Percentiles rank a stretch among this genome's conserved stretches.
Evolutionary conservation across 2,888 invertebrate genomes (phyloP).

Genomic region (Platypus cylindrus): DNA sequence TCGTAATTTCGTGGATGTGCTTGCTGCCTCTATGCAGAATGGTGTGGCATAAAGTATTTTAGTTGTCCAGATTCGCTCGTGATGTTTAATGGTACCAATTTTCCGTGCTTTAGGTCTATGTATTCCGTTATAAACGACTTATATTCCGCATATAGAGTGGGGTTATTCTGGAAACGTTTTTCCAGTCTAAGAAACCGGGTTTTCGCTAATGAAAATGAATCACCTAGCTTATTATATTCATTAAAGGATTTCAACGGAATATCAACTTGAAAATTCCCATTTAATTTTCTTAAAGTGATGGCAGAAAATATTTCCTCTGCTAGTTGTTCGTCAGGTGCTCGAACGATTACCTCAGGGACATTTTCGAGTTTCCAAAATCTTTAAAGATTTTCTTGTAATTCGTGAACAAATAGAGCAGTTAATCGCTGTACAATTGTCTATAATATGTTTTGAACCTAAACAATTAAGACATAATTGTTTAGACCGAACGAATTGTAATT

Average conservation of each 20-base stretch:
- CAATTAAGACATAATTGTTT: slow-evolving; percentile 5
- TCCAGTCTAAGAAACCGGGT: slow-evolving; percentile 4
- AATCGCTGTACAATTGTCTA: not conserved
- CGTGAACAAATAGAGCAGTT: slow-evolving; percentile 4
- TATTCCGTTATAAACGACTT: slow-evolving; percentile 1
- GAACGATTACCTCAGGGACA: too few species aligned
- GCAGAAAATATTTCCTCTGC: too few species aligned
- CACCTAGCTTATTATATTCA: slow-evolving; percentile 6
- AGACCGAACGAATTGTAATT: slow-evolving; percentile 2
- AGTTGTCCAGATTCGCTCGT: not conserved
- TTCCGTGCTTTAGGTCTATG: not conserved
- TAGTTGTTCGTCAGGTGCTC: slow-evolving; percentile 1
- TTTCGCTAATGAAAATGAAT: slow-evolving; percentile 1
- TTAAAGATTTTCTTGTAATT: too few species aligned
- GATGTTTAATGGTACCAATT: not conserved
- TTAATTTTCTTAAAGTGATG: not conserved
- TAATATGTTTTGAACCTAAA: slow-evolving; percentile 2
- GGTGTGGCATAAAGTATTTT: slow-evolving; percentile 1
- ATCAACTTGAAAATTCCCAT: slow-evolving; percentile 6
- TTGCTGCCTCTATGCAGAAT: not conserved
- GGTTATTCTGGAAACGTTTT: slow-evolving; percentile 1
- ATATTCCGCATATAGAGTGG: not conserved
- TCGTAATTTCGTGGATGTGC: slow-evolving; percentile 1
- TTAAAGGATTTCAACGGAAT: slow-evolving; percentile 4
- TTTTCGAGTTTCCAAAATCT: slow-evolving; percentile 12